Conservation (phyloP, 2,113 vertebrate genomes). For the Phocoena sinus region DNA sequence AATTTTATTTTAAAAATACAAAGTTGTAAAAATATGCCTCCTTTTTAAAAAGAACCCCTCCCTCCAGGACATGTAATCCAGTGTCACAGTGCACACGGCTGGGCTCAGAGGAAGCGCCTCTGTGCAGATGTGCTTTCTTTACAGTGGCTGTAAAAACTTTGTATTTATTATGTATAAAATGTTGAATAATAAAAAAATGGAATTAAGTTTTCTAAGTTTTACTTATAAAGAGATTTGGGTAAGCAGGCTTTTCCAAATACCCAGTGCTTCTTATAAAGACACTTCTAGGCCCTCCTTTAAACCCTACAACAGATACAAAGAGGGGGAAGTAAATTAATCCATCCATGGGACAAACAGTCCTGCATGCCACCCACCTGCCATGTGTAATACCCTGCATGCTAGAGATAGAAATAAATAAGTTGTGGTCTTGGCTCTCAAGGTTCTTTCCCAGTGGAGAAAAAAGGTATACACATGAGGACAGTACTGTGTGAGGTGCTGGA, state of each 20-base stretch:
- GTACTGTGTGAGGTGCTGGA: not conserved
- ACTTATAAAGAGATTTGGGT: conserved; percentile 5
- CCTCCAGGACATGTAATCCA: conserved; percentile 78
- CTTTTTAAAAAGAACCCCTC: conserved; percentile 82
- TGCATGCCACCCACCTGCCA: not conserved
- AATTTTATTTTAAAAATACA: conserved; percentile 87
- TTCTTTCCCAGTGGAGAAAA: not conserved
- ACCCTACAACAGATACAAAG: not conserved
- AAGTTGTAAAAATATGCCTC: conserved; percentile 82
- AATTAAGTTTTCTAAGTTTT: conserved; percentile 59
- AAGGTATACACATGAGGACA: not conserved
- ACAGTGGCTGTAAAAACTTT: conserved; percentile 99
- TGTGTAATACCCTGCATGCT: not conserved
- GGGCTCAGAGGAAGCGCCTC: conserved; percentile 82
- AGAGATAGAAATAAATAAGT: not conserved
- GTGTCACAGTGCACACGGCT: conserved; percentile 81
- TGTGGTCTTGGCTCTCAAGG: not conserved
- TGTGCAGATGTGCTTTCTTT: conserved; percentile 88
- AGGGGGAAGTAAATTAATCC: not conserved
- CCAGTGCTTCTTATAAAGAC: not conserved
- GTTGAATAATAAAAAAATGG: conserved; percentile 96
- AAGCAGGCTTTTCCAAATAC: not conserved
- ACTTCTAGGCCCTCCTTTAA: not conserved
- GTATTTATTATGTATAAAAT: conserved; percentile 99
- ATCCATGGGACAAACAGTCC: not conserved